Percentiles rank a stretch among this genome's conserved stretches.
phyloP scores from a whole-genome alignment of 2,113 vertebrate species.

The Lasiurus cinereus region DNA sequence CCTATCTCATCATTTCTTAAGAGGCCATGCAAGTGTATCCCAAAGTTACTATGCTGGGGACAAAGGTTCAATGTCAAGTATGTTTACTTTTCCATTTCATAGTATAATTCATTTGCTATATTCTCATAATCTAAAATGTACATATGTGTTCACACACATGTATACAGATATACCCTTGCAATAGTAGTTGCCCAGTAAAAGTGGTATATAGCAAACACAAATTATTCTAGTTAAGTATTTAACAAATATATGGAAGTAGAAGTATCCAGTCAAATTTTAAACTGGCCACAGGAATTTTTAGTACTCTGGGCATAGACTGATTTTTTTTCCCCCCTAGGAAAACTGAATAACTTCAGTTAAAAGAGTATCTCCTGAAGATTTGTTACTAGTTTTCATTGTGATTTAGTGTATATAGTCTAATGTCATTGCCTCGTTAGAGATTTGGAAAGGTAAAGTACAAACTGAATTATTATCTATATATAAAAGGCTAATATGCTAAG shows the following conservation, averaged over 20 bases:
- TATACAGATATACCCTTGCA: background rate
- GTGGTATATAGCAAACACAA: background rate
- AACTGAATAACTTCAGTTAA: background rate
- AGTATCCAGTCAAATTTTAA: background rate
- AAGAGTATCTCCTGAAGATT: background rate
- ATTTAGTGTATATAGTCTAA: background rate
- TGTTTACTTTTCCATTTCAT: background rate
- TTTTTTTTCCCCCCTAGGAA: background rate
- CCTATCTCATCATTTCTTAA: background rate
- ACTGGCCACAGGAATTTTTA: background rate
- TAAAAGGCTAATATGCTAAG: too few relatives aligned
- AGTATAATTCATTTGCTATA: background rate
- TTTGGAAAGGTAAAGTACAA: background rate
- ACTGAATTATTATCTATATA: background rate
- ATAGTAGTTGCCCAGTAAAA: background rate
- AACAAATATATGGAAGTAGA: background rate
- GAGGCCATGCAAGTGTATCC: background rate
- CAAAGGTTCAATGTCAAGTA: too few relatives aligned
- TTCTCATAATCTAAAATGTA: background rate
- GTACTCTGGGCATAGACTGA: background rate
- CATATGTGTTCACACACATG: background rate
- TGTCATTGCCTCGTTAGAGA: conserved; percentile 12
- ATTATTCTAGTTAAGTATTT: background rate
- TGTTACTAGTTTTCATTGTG: background rate
- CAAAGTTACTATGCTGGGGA: background rate